Percentiles rank a stretch among this genome's conserved stretches.
phyloP scores from a whole-genome alignment of 2,797 vertebrate species.

The Eremophila alpestris region DNA sequence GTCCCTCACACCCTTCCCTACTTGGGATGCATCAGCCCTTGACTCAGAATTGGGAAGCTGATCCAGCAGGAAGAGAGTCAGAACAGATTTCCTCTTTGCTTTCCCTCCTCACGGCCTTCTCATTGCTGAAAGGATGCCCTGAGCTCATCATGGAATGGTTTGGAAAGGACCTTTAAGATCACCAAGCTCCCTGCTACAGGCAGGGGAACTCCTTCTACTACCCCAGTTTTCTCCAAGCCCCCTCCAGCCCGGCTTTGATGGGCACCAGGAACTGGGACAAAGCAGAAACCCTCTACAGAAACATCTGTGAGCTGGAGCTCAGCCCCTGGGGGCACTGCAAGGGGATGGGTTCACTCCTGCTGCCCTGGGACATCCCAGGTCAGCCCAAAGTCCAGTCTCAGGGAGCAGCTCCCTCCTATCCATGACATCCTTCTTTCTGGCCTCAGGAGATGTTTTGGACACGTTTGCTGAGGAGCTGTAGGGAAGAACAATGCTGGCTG shows the following conservation, averaged over 20 bases:
- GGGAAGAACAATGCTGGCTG: not conserved
- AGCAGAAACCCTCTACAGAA: not conserved
- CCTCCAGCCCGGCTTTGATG: not conserved
- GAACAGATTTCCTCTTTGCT: not conserved
- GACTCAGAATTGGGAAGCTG: not conserved
- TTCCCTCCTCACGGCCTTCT: not conserved
- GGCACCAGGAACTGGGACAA: not conserved
- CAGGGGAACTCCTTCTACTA: not conserved
- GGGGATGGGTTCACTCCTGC: not conserved
- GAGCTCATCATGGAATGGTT: not conserved
- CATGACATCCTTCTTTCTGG: not conserved
- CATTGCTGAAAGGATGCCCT: not conserved
- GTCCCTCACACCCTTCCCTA: not conserved
- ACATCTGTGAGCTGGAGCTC: not conserved
- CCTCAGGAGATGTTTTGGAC: not conserved
- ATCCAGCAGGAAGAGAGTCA: not conserved
- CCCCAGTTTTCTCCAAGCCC: not conserved
- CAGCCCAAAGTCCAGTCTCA: fast-evolving
- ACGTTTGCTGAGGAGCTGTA: fast-evolving
- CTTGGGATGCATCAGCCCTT: not conserved
- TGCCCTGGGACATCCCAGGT: not conserved
- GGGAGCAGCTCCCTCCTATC: not conserved
- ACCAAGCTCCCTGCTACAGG: not conserved
- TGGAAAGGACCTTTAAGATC: not conserved
- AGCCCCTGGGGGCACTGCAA: not conserved